Evolutionary conservation across 2,888 invertebrate species (phyloP), one percentile per base, ranked within the genome.

Genomic region (Agapetus fuscipes): DNA sequence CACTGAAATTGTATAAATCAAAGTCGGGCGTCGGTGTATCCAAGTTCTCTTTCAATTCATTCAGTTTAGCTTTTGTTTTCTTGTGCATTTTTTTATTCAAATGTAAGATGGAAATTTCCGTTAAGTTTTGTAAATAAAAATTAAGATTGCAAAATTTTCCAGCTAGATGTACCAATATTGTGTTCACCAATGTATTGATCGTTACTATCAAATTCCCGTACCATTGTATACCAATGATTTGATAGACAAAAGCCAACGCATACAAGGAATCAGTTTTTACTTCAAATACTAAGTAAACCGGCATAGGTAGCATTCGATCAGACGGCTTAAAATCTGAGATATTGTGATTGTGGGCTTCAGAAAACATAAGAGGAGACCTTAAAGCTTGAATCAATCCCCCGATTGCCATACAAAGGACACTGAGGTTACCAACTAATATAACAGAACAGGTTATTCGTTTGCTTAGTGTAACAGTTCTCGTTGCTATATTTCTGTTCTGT

Each of bases 131-230:
- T 10, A 46, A 9, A 17, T 40, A 25, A 15, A 39, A 37, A 15
- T 38, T 39, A 17, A 46, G 29, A 37, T 46, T 46, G 1, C 34
- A 37, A 32, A 46, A 35, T 28, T 34, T 43, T 6, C 46, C 43
- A 9, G 32, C 32, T 5, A 43, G 15, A 34, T 46, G 46, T 4
- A 43, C 37, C 43, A 46, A 34, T 5, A 46, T 40, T 5, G 43
- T 37, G 30, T 43, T 46, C 34, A 43, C 40, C 15, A 43, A 46
- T 3, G 46, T 46, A 20, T 46, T 46, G n/a, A 46, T 37, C 12
- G 40, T 12, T 11, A 46, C 46, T 9, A 46, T 43, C 3, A 38
- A 3, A 32, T 46, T 43, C 14, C 46, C 46, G 30, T 40, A 46
- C 39, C 40, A 43, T 10, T 29, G 17, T 7, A 46, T 43, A 6